Evolutionary conservation across 92 coral and sea anemone species (phyloP).

Genomic region (Zoanthus sansibaricus): DNA sequence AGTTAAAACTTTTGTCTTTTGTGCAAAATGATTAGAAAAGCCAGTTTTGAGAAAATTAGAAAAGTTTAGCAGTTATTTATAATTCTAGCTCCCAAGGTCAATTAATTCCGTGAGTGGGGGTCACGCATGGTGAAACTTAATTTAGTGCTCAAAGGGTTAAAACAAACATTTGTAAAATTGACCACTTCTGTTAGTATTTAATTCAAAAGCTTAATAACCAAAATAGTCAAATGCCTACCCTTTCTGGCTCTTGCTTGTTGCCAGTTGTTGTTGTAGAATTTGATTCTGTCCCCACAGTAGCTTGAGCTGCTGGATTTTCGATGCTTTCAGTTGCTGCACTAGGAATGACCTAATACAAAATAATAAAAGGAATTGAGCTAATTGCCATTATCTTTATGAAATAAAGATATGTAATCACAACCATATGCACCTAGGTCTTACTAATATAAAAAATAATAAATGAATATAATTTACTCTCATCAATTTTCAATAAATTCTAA

Average conservation of each 20-base stretch:
- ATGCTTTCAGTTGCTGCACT: background rate
- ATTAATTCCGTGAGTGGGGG: slow-evolving; percentile 26
- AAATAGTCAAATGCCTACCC: slow-evolving; percentile 5
- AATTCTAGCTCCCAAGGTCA: background rate
- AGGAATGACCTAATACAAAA: slow-evolving; percentile 7
- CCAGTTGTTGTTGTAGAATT: background rate
- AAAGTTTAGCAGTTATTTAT: slow-evolving; percentile 8
- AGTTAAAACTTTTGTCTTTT: too few species aligned
- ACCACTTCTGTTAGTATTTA: background rate
- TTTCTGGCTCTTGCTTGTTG: background rate
- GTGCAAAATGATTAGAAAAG: too few species aligned
- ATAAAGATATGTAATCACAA: too few species aligned
- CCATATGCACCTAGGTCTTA: too few species aligned
- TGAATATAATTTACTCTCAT: too few species aligned
- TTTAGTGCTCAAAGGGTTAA: slow-evolving; percentile 18
- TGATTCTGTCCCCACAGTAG: background rate
- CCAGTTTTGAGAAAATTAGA: slow-evolving; percentile 21
- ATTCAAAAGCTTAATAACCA: background rate
- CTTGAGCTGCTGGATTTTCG: background rate
- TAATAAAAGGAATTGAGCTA: too few species aligned
- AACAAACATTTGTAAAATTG: background rate
- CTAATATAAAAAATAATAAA: too few species aligned
- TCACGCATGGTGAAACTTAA: slow-evolving; percentile 2
- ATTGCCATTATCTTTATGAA: too few species aligned
- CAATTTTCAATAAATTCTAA: too few species aligned